Conservation (phyloP, 1,140 invertebrate species). For the Temnothorax nylanderi region DNA sequence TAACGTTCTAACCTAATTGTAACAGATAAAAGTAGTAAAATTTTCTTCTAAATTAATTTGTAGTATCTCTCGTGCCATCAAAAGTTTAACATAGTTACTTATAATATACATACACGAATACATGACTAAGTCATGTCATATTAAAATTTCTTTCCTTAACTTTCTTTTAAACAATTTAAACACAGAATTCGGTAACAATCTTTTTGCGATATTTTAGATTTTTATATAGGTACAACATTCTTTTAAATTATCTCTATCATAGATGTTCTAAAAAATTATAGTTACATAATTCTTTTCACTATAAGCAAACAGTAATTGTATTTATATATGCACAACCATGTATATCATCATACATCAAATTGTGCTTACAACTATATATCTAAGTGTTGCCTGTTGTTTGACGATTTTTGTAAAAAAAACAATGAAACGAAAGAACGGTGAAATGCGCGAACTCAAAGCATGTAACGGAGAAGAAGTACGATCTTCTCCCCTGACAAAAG, state of each 20-base stretch:
- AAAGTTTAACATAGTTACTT: background rate
- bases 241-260: background rate
- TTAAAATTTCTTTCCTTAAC: background rate
- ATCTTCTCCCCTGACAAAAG: conserved; percentile 30
- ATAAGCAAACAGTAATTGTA: background rate
- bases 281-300: background rate
- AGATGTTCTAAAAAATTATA: background rate
- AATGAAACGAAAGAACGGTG: background rate
- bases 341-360: background rate
- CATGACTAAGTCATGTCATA: background rate
- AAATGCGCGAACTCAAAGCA: background rate
- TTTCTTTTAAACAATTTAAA: background rate
- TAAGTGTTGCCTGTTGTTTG: background rate
- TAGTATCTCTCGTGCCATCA: background rate
- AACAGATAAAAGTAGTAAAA: background rate
- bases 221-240: background rate
- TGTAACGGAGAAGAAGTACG: conserved; percentile 13
- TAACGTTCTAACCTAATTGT: background rate
- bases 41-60: conserved; percentile 26
- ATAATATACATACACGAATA: background rate
- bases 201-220: background rate
- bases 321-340: background rate
- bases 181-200: background rate
- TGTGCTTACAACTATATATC: background rate
- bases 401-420: background rate